Conservation (phyloP, 2,113 vertebrate genomes). For the Semicossyphus pulcher region DNA sequence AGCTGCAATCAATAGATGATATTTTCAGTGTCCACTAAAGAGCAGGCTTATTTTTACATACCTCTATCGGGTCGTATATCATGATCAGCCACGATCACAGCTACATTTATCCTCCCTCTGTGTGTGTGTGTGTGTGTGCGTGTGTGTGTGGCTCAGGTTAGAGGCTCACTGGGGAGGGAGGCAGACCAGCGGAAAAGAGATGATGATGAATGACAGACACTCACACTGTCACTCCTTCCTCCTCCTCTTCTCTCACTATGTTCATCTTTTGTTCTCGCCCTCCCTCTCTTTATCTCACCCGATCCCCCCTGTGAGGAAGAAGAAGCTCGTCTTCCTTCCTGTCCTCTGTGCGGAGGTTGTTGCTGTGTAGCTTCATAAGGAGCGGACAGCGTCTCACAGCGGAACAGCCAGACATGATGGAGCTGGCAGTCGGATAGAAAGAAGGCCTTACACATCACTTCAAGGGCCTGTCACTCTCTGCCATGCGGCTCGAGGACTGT, state of each 20-base stretch:
- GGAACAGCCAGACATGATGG: slow-evolving; percentile 24
- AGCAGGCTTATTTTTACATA: slow-evolving; percentile 1
- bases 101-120: not conserved
- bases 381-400: slow-evolving; percentile 46
- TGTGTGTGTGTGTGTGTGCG: not conserved
- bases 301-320: slow-evolving; percentile 37
- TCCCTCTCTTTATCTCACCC: slow-evolving; percentile 39
- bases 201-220: slow-evolving; percentile 66
- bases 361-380: slow-evolving; percentile 31
- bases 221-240: slow-evolving; percentile 35
- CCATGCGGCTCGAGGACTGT: slow-evolving; percentile 31
- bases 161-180: slow-evolving; percentile 39
- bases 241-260: slow-evolving; percentile 20
- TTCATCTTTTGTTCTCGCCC: slow-evolving; percentile 6
- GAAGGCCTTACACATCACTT: slow-evolving; percentile 29
- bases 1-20: not conserved
- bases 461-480: slow-evolving; percentile 50
- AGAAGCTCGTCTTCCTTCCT: slow-evolving; percentile 52
- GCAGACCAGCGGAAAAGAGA: slow-evolving; percentile 55
- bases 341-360: slow-evolving; percentile 33
- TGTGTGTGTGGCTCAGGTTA: slow-evolving; percentile 8
- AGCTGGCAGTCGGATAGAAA: slow-evolving; percentile 42
- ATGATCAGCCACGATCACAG: not conserved
- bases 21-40: not conserved
- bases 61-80: not conserved